Evolutionary conservation across 2,888 invertebrate genomes (phyloP), one percentile per base, ranked within the genome.

Genomic region (Temnothorax ravouxi): DNA sequence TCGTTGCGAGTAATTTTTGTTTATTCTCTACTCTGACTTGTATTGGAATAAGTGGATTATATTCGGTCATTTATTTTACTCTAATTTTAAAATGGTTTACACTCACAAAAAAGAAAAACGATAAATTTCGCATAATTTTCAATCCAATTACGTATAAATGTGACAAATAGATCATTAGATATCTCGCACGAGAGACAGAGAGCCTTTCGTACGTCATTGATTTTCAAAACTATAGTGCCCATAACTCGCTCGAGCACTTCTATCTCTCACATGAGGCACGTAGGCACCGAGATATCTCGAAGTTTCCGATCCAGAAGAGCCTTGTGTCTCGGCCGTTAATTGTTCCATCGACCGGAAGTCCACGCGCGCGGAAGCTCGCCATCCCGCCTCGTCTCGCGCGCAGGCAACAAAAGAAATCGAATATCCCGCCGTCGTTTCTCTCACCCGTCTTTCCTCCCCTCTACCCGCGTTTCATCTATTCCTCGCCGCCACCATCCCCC

Each of bases 361-460:
- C 64, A 66, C 52, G 81, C 62, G 66, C 80, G 69, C 69, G 54
- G 80, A 54, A 69, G 34, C 81, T 62, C 44, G 41, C 80, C 44
- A 61, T 34, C 47, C 25, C 38, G 15, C n/a, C n/a, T 41, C 18
- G 34, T 38, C 50, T 25, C 69, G 38, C 77, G 47, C 72, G 61
- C 21, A 29, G 66, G 84, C 69, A 84, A 84, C 67, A 84, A 83
- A 84, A 84, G 87, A 83, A 87, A 86, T 85, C 87, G 87, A 87
- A 83, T 86, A 86, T 84, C 72, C 67, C 71, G 86, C 59, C 76
- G 80, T 82, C 61, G 66, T 75, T 74, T 44, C 69, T 67, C 29
- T 77, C 83, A 21, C 54, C 52, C 25, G 62, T 61, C n/a, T 54
- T 34, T 41, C 47, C 66, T 6, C 67, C 62, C 29, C 50, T 56